Evolutionary conservation across 1,140 invertebrate species (phyloP).

Genomic region (Zaprionus inermis): DNA sequence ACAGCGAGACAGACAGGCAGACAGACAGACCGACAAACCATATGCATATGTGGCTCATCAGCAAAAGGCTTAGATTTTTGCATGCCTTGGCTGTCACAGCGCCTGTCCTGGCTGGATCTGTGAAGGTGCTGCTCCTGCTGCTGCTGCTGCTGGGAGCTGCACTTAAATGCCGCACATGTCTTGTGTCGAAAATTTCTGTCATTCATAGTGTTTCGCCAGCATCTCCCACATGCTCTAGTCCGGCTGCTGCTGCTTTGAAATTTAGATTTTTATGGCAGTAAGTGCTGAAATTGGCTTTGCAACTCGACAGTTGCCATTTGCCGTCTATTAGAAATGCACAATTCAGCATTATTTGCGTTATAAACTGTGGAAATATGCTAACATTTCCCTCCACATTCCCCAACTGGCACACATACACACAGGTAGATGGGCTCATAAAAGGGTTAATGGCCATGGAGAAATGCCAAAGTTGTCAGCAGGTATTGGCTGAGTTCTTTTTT

Average conservation of each 20-base stretch:
- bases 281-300: slow-evolving; percentile 70
- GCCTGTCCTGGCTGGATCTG: slow-evolving; percentile 27
- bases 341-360: slow-evolving; percentile 74
- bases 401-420: slow-evolving; percentile 19
- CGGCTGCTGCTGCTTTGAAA: slow-evolving; percentile 71
- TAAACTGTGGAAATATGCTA: slow-evolving; percentile 77
- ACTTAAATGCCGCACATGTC: slow-evolving; percentile 74
- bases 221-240: slow-evolving; percentile 44
- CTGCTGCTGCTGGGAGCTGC: slow-evolving; percentile 46
- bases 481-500: slow-evolving; percentile 40
- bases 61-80: slow-evolving; percentile 74
- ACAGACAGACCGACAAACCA: not conserved
- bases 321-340: slow-evolving; percentile 78
- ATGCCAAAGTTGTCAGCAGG: slow-evolving; percentile 77
- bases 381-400: slow-evolving; percentile 32
- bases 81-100: slow-evolving; percentile 56
- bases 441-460: slow-evolving; percentile 78
- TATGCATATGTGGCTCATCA: slow-evolving; percentile 50
- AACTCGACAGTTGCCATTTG: slow-evolving; percentile 41
- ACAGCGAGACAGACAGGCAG: not conserved
- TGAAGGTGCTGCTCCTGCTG: slow-evolving; percentile 32
- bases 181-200: slow-evolving; percentile 79
- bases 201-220: slow-evolving; percentile 58
- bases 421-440: slow-evolving; percentile 63
- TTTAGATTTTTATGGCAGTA: slow-evolving; percentile 75